Conservation (phyloP, 2,797 vertebrate genomes). For the Oreortyx pictus region DNA sequence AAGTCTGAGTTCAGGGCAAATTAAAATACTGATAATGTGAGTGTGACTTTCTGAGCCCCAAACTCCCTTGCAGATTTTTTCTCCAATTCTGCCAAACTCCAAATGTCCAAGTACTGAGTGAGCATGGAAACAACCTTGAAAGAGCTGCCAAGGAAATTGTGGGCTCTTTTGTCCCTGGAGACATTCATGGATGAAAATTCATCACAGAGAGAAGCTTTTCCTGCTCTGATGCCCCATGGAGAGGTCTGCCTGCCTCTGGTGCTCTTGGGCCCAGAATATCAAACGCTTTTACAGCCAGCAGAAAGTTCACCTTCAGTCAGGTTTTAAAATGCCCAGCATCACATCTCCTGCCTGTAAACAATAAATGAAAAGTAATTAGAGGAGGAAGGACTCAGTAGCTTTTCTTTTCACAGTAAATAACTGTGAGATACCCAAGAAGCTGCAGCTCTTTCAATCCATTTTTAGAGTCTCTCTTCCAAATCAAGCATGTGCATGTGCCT, state of each 20-base stretch:
- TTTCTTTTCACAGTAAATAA: neutral
- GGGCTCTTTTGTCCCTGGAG: neutral
- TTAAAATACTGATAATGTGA: neutral
- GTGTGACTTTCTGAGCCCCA: slow-evolving; percentile 6
- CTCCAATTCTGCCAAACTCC: neutral
- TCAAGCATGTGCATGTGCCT: neutral
- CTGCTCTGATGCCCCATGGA: rapidly evolving
- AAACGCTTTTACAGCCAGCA: neutral
- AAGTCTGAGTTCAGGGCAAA: neutral
- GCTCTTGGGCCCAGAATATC: neutral
- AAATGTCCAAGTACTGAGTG: neutral
- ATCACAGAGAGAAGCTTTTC: neutral
- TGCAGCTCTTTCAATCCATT: neutral
- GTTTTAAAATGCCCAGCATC: neutral
- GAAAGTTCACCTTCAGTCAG: neutral
- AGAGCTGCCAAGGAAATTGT: neutral
- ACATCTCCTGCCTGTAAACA: neutral
- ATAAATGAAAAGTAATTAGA: neutral
- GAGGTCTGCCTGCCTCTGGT: rapidly evolving
- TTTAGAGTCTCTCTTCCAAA: neutral
- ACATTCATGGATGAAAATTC: neutral
- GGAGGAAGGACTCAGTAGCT: neutral
- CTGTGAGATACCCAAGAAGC: neutral
- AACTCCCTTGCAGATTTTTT: neutral
- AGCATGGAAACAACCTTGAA: slow-evolving; percentile 13